These are phyloP conservation scores for Phyllopteryx taeniolatus DNA, from an alignment of 2,113 vertebrate genomes.

Conservation along the genomic window DNA sequence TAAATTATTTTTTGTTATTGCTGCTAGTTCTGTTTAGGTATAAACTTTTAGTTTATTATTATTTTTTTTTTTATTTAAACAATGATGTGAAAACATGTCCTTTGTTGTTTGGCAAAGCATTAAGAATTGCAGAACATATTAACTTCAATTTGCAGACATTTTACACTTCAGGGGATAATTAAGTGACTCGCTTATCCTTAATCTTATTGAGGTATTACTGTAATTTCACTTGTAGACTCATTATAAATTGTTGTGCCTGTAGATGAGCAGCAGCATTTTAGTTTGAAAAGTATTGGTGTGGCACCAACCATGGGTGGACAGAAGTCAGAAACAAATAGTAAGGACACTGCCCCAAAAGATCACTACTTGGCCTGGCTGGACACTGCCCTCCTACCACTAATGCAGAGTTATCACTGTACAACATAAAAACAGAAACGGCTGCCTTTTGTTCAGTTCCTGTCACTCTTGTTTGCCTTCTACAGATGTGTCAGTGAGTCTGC, in stretches of 20 bases:
- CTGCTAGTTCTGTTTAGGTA: not conserved
- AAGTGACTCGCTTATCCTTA: constrained; percentile 43
- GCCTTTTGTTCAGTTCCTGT: not conserved
- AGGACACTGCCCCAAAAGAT: not conserved
- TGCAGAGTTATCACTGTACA: not conserved
- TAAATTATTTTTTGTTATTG: not conserved
- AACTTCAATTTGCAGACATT: constrained; percentile 16
- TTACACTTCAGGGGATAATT: constrained; percentile 39
- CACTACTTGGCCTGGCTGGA: too few species aligned
- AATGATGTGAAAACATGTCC: not conserved
- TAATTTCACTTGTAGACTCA: not conserved
- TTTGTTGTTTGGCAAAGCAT: constrained; percentile 23
- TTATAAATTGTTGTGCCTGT: not conserved
- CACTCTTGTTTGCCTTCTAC: constrained; percentile 29
- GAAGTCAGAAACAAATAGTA: not conserved
- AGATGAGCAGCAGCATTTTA: not conserved
- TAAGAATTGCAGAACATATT: not conserved
- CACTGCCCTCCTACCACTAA: too few species aligned
- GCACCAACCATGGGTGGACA: not conserved
- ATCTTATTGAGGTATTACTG: constrained; percentile 32
- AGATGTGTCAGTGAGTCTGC: constrained; percentile 96
- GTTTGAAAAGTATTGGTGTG: not conserved
- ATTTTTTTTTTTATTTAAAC: not conserved
- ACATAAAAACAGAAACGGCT: not conserved
- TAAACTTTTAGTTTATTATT: not conserved